A percentile compares a stretch with the other conserved stretches of the same genome.
Conservation (phyloP, 2,113 vertebrate species). For the Gobio gobio region DNA sequence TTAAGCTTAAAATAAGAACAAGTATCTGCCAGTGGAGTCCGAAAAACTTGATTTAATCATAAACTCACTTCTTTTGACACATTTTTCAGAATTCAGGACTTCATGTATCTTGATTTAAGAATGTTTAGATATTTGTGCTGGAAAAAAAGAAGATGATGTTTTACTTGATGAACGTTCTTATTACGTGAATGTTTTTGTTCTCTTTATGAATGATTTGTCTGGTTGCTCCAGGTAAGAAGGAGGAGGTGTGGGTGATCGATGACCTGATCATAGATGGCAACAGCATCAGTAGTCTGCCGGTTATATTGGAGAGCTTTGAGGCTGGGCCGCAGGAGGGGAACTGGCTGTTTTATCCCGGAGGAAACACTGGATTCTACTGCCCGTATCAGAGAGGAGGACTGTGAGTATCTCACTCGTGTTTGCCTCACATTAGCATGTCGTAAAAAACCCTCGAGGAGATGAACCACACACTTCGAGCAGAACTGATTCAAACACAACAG, state of each 20-base stretch:
- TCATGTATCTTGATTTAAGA: too few species aligned
- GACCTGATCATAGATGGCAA: slow-evolving; percentile 96
- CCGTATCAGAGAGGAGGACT: slow-evolving; percentile 91
- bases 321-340: slow-evolving; percentile 89
- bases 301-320: slow-evolving; percentile 92
- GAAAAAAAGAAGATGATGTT: too few species aligned
- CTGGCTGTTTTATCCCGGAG: slow-evolving; percentile 97
- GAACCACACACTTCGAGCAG: not conserved
- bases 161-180: too few species aligned
- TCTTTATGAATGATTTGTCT: too few species aligned
- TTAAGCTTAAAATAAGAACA: too few species aligned
- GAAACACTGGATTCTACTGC: slow-evolving; percentile 95
- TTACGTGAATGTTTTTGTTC: too few species aligned
- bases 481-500: not conserved
- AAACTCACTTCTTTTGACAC: too few species aligned
- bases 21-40: too few species aligned
- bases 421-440: not conserved
- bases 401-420: slow-evolving; percentile 77
- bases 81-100: too few species aligned
- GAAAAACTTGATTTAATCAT: too few species aligned
- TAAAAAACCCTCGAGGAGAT: not conserved
- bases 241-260: slow-evolving; percentile 98
- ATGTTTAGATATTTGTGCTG: too few species aligned
- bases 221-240: slow-evolving; percentile 88
- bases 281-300: slow-evolving; percentile 83